Evolutionary conservation across 2,888 invertebrate species (phyloP), one percentile per base, ranked within the genome.

Genomic region (Lumbricus terrestris): DNA sequence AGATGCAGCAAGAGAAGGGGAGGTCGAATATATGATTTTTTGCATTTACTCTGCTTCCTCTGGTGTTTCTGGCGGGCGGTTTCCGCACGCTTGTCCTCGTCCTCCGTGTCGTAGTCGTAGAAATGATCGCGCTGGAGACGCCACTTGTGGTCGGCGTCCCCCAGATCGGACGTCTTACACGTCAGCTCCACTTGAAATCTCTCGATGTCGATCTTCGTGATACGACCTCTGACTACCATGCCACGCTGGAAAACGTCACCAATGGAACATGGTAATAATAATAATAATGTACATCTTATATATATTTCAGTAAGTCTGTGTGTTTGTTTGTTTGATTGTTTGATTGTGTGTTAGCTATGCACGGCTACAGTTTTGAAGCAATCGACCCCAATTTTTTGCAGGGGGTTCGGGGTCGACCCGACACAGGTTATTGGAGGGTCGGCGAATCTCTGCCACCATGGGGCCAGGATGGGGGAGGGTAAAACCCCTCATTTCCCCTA

Each of bases 141-240:
- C 98, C 98, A 98, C 93, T 98, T 97, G 92, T 97, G 97, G 94
- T 98, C 98, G 94, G 97, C 97, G 94, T 99, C 98, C 90, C 97
- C 95, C 91, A 99, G 96, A 95, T 99, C 99, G 0, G 98, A 98
- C 0, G 98, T 97, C 93, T 97, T 97, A 3, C 97, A 97, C 0
- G 99, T 98, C 92, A 99, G 97, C 93, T 99, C 98, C 35, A 95
- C 94, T 47, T 94, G 93, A 91, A 99, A 99, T 90, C 98, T 96
- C 93, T 99, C 98, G 0, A 98, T 97, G 93, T 99, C 98, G 88
- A 99, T 98, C 95, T 99, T 99, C n/a, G 97, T 97, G 92, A 99
- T 96, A 69, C 99, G 96, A 93, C 97, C 97, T 94, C 95, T 95
- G 38, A 96, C 92, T 23, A 95, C 95, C 95, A 95, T 95, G 42